A percentile compares a stretch with the other conserved stretches of the same genome.
Evolutionary conservation across 2,888 invertebrate species (phyloP).

Genomic region (Melanostoma mellinum): DNA sequence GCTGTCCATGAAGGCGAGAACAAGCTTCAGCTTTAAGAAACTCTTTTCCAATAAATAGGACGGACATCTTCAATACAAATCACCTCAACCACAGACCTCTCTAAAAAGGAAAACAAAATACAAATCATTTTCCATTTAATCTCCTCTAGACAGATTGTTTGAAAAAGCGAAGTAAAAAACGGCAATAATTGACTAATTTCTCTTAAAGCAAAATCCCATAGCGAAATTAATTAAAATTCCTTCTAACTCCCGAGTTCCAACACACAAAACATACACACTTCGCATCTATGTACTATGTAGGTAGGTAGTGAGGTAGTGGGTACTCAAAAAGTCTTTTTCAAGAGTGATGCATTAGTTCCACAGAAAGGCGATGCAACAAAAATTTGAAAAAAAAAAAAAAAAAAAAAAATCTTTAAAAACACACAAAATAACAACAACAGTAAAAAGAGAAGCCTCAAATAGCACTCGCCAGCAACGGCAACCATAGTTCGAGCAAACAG

Average conservation of each 20-base stretch:
- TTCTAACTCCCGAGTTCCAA: conserved; percentile 52
- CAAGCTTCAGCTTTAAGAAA: too few relatives aligned
- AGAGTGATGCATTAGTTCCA: conserved; percentile 64
- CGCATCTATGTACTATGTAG: not conserved
- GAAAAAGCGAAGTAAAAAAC: conserved; percentile 15
- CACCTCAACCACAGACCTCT: not conserved
- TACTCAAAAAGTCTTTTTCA: conserved; percentile 50
- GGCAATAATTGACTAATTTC: conserved; percentile 61
- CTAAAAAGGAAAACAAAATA: conserved; percentile 2
- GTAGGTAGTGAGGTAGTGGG: conserved; percentile 1
- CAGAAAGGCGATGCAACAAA: conserved; percentile 38
- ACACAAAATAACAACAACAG: conserved; percentile 22
- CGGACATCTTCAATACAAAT: not conserved
- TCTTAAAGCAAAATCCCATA: conserved; percentile 55
- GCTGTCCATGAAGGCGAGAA: too few relatives aligned
- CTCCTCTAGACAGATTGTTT: conserved; percentile 14
- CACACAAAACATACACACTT: conserved; percentile 15
- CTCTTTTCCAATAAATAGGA: not conserved
- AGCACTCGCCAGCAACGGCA: conserved; percentile 39
- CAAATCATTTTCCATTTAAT: conserved; percentile 7
- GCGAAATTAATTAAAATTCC: conserved; percentile 71
- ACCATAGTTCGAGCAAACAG: conserved; percentile 66
- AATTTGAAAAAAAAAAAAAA: conserved; percentile 25
- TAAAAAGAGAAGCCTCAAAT: conserved; percentile 39
- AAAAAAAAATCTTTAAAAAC: conserved; percentile 15